Conservation (phyloP, 1,140 invertebrate genomes). For the Lethrus apterus region DNA sequence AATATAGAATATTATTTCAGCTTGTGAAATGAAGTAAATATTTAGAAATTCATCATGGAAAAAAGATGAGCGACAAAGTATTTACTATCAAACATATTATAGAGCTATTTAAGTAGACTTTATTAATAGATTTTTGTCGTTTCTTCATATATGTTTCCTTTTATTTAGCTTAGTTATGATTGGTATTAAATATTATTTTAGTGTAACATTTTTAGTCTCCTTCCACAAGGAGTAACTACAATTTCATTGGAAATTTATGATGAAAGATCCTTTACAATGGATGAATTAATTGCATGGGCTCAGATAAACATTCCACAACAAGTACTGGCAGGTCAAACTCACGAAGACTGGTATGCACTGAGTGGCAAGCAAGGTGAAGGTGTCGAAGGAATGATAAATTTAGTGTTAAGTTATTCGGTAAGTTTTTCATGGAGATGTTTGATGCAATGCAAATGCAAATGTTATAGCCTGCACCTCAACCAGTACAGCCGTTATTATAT, state of each 20-base stretch:
- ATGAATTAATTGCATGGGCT: constrained; percentile 91
- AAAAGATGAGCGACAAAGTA: too few species aligned
- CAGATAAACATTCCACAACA: constrained; percentile 75
- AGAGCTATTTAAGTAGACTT: too few species aligned
- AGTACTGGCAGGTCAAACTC: constrained; percentile 78
- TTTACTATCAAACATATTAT: too few species aligned
- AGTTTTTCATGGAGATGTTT: constrained; percentile 34
- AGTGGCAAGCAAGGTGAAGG: constrained; percentile 90
- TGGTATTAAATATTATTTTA: not conserved
- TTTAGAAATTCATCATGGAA: too few species aligned
- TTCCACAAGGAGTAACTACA: constrained; percentile 79
- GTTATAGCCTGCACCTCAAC: constrained; percentile 16
- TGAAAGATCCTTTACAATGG: constrained; percentile 92
- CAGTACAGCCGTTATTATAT: constrained; percentile 48
- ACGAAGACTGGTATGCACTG: constrained; percentile 89
- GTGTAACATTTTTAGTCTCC: constrained; percentile 50
- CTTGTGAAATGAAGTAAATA: too few species aligned
- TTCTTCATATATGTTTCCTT: too few species aligned
- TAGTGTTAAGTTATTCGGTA: constrained; percentile 72
- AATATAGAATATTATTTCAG: too few species aligned
- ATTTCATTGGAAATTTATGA: constrained; percentile 94
- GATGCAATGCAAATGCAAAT: not conserved
- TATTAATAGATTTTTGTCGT: too few species aligned
- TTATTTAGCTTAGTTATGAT: too few species aligned
- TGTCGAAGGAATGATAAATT: constrained; percentile 79